Percentiles rank a stretch among this genome's conserved stretches.
phyloP scores from a whole-genome alignment of 2,888 invertebrate genomes.

The Dascillus cervinus region DNA sequence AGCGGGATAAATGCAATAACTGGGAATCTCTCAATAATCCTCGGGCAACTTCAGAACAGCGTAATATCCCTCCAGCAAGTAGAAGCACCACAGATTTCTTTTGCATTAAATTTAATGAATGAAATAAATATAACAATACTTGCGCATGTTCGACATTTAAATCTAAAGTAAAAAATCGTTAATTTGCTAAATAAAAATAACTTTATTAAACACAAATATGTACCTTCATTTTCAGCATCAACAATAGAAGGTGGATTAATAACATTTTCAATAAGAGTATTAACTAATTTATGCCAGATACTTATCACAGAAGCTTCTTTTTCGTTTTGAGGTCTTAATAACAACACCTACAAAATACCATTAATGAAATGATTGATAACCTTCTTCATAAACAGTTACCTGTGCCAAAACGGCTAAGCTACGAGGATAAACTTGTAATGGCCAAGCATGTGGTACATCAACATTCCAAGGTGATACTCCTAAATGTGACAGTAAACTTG shows the following conservation, averaged over 20 bases:
- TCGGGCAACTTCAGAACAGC: conserved; percentile 58
- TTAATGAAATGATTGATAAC: not conserved
- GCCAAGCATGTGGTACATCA: conserved; percentile 61
- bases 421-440: conserved; percentile 69
- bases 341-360: conserved; percentile 49
- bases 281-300: conserved; percentile 86
- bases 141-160: conserved; percentile 95
- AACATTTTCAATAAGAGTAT: conserved; percentile 82
- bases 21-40: conserved; percentile 57
- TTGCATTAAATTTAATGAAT: conserved; percentile 91
- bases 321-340: conserved; percentile 73
- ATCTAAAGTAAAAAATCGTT: conserved; percentile 46
- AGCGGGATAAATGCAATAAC: conserved; percentile 71
- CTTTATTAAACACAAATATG: not conserved
- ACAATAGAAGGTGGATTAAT: conserved; percentile 55
- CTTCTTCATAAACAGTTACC: conserved; percentile 32
- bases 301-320: conserved; percentile 84
- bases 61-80: conserved; percentile 67
- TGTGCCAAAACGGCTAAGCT: conserved; percentile 78
- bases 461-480: conserved; percentile 67
- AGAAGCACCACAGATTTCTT: conserved; percentile 87
- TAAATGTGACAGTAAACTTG: conserved; percentile 62
- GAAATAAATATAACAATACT: conserved; percentile 85
- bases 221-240: conserved; percentile 69
- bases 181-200: conserved; percentile 27